Evolutionary conservation across 1,140 invertebrate genomes (phyloP).

Genomic region (Archivesica marissinica): DNA sequence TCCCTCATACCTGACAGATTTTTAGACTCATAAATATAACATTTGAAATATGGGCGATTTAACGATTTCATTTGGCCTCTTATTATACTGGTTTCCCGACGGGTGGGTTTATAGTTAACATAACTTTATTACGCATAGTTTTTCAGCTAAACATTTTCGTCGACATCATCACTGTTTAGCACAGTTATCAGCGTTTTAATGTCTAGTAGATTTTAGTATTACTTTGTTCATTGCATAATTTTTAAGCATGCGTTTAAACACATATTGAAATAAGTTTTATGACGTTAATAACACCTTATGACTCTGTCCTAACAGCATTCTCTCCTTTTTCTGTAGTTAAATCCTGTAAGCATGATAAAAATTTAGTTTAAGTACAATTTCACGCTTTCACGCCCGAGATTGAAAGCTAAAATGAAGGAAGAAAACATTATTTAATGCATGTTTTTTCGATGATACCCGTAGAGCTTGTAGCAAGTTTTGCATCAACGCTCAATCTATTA

Average conservation of each 20-base stretch:
- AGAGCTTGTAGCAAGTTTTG: slow-evolving; percentile 21
- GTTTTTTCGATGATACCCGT: slow-evolving; percentile 43
- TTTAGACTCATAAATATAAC: slow-evolving; percentile 51
- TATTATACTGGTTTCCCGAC: background rate
- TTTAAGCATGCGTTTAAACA: background rate
- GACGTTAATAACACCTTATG: background rate
- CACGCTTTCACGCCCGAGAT: slow-evolving; percentile 2
- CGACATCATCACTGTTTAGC: background rate
- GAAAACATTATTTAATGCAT: slow-evolving; percentile 8
- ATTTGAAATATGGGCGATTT: slow-evolving; percentile 59
- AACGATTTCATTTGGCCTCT: slow-evolving; percentile 19
- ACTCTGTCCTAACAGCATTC: background rate
- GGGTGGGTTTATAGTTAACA: background rate
- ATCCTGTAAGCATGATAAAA: background rate
- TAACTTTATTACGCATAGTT: background rate
- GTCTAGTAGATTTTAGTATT: slow-evolving; percentile 1
- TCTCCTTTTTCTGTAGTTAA: slow-evolving; percentile 4
- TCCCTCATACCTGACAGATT: slow-evolving; percentile 53
- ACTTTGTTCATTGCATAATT: background rate
- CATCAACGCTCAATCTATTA: slow-evolving; percentile 38
- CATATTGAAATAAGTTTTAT: slow-evolving; percentile 14
- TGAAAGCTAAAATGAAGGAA: slow-evolving; percentile 9
- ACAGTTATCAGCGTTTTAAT: background rate
- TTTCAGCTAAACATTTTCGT: background rate
- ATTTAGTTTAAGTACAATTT: slow-evolving; percentile 10